Percentiles rank a stretch among this genome's conserved stretches.
These are phyloP conservation scores for Mugil cephalus DNA, from an alignment of 2,113 vertebrate genomes.

Conservation along the genomic window DNA sequence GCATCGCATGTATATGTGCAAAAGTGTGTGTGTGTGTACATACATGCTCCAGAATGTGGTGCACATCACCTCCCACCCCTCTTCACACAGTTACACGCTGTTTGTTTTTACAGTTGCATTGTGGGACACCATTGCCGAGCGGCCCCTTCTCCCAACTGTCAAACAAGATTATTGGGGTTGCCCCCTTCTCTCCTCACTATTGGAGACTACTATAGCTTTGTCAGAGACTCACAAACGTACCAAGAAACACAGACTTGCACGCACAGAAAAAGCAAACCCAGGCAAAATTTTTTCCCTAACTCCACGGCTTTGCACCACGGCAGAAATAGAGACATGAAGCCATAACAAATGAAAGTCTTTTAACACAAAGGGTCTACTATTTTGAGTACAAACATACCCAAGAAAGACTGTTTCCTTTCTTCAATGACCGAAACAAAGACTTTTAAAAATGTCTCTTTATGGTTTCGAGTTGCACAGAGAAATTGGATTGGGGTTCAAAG, in stretches of 20 bases:
- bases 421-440: slow-evolving; percentile 73
- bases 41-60: slow-evolving; percentile 46
- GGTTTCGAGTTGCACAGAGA: slow-evolving; percentile 71
- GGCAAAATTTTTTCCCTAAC: slow-evolving; percentile 24
- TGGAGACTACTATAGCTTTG: slow-evolving; percentile 20
- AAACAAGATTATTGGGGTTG: slow-evolving; percentile 78
- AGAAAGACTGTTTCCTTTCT: slow-evolving; percentile 74
- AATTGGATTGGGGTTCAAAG: slow-evolving; percentile 78
- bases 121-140: slow-evolving; percentile 70
- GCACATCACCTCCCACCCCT: slow-evolving; percentile 48
- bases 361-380: slow-evolving; percentile 75
- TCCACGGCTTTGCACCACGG: slow-evolving; percentile 21
- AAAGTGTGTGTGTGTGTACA: slow-evolving; percentile 24
- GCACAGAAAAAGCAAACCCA: slow-evolving; percentile 16
- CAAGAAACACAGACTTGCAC: slow-evolving; percentile 15
- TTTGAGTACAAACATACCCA: slow-evolving; percentile 72
- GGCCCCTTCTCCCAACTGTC: slow-evolving; percentile 75
- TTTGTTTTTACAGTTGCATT: slow-evolving; percentile 82
- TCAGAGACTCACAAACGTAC: neutral
- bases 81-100: slow-evolving; percentile 62
- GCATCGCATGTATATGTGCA: slow-evolving; percentile 26
- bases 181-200: slow-evolving; percentile 33
- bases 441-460: slow-evolving; percentile 65
- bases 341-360: slow-evolving; percentile 71
- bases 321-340: slow-evolving; percentile 58